Evolutionary conservation across 2,888 invertebrate genomes (phyloP).

Genomic region (Falcaria lacertinaria): DNA sequence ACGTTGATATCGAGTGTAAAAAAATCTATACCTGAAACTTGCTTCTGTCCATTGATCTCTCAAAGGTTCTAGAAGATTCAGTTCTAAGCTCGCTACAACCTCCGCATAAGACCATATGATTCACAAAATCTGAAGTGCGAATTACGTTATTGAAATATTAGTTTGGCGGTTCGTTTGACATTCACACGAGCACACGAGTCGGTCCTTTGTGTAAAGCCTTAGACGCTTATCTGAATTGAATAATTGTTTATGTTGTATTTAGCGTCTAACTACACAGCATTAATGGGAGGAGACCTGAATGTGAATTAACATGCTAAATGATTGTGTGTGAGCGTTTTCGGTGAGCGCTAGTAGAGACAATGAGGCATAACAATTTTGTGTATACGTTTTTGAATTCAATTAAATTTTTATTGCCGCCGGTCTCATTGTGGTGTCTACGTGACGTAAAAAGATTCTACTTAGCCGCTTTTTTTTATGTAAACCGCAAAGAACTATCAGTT

Average conservation of each 20-base stretch:
- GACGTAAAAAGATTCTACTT: too few relatives aligned
- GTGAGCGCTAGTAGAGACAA: not conserved
- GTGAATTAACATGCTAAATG: not conserved
- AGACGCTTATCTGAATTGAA: constrained; percentile 34
- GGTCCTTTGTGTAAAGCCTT: constrained; percentile 32
- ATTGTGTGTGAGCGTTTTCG: not conserved
- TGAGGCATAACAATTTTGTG: not conserved
- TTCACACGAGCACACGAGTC: constrained; percentile 24
- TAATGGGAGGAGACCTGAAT: constrained; percentile 1
- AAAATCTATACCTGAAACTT: too few relatives aligned
- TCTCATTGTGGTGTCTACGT: not conserved
- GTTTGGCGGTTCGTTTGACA: constrained; percentile 44
- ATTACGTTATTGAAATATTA: constrained; percentile 41
- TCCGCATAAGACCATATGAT: constrained; percentile 14
- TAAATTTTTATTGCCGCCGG: not conserved
- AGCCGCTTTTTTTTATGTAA: too few relatives aligned
- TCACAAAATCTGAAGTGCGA: constrained; percentile 58
- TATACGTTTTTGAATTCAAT: not conserved
- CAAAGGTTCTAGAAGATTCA: too few relatives aligned
- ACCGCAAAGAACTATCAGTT: too few relatives aligned
- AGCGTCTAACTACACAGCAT: constrained; percentile 1
- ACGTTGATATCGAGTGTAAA: too few relatives aligned
- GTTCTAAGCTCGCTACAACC: constrained; percentile 15
- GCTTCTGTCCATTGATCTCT: not conserved
- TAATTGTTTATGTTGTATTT: constrained; percentile 29